Conservation (phyloP, 2,797 vertebrate species). For the Spinibarbus caldwelli region DNA sequence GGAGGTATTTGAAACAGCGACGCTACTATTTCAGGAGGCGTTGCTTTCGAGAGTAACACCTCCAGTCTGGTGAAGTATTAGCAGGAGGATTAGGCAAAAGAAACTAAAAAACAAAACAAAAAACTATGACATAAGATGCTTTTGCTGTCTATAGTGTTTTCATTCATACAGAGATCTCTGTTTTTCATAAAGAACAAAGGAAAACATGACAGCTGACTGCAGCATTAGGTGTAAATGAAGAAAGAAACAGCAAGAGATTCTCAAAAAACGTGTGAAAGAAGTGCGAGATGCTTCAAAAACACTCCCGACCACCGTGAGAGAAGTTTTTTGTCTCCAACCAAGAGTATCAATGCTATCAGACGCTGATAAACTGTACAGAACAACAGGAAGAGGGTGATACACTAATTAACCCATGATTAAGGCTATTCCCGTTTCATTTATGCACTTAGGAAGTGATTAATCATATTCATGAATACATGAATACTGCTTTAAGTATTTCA, state of each 20-base stretch:
- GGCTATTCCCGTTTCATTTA: constrained; percentile 8
- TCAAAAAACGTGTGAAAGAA: too few species aligned
- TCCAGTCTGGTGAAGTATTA: constrained; percentile 18
- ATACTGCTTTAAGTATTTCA: background rate
- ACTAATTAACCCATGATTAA: constrained; percentile 8
- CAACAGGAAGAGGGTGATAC: background rate
- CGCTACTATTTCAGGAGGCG: constrained; percentile 27
- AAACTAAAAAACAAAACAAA: constrained; percentile 5
- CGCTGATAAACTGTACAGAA: background rate
- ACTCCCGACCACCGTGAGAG: background rate
- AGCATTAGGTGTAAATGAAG: constrained; percentile 44
- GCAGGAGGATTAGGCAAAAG: constrained; percentile 16
- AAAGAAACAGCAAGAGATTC: constrained; percentile 31
- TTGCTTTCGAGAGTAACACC: constrained; percentile 17
- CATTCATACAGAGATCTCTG: constrained; percentile 25
- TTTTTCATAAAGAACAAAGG: constrained; percentile 19
- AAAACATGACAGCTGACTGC: constrained; percentile 18
- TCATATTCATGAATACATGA: constrained; percentile 4
- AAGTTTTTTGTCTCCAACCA: constrained; percentile 3
- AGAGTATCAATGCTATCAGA: background rate
- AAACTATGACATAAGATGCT: constrained; percentile 5
- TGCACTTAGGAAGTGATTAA: background rate
- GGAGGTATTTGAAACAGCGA: background rate
- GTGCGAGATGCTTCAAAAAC: constrained; percentile 15
- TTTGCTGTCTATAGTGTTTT: constrained; percentile 10